These are phyloP conservation scores for Amphilophus citrinellus DNA, from an alignment of 2,113 vertebrate species.

Conservation along the genomic window DNA sequence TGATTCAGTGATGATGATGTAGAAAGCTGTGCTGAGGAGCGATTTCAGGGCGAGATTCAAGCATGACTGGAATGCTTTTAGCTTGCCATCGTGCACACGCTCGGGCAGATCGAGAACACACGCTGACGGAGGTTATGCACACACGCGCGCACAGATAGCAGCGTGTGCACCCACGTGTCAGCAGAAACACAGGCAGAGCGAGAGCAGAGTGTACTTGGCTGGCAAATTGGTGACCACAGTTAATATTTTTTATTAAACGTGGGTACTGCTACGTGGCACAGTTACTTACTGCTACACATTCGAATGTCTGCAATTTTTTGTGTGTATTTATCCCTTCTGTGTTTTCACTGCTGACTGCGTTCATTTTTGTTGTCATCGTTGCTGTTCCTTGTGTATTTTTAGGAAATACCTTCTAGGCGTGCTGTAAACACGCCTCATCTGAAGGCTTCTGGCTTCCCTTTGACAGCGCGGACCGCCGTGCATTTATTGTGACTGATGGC, in stretches of 20 bases:
- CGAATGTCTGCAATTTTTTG: background rate
- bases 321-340: background rate
- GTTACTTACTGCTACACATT: background rate
- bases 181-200: background rate
- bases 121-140: background rate
- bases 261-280: background rate
- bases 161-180: background rate
- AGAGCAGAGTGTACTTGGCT: constrained; percentile 6
- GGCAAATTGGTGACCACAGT: background rate
- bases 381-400: constrained; percentile 25
- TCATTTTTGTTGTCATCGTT: background rate
- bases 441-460: background rate
- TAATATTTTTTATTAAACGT: background rate
- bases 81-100: background rate
- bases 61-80: constrained; percentile 28
- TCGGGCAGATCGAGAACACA: background rate
- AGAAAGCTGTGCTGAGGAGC: constrained; percentile 15
- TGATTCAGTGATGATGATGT: constrained; percentile 1
- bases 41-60: constrained; percentile 23
- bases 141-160: background rate
- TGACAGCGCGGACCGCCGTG: constrained; percentile 22
- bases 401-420: background rate
- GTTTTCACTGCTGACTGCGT: background rate
- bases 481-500: constrained; percentile 63
- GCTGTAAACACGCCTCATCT: constrained; percentile 11